A percentile compares a stretch with the other conserved stretches of the same genome.
Evolutionary conservation across 2,113 vertebrate species (phyloP).

Genomic region (Ceyx cyanopectus): DNA sequence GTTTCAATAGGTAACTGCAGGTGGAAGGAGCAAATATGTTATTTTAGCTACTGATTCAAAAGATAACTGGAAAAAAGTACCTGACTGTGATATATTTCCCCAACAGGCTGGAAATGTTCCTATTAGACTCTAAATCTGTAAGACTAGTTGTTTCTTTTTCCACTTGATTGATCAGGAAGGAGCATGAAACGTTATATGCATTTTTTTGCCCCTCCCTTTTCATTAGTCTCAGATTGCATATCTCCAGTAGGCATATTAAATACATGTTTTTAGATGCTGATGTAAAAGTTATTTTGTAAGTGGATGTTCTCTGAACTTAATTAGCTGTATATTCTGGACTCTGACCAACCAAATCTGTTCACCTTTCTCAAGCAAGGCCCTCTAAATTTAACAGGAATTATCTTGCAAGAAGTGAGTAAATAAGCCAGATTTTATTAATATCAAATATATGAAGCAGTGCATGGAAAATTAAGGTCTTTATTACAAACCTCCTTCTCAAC

Average conservation of each 20-base stretch:
- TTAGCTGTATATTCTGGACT: background rate
- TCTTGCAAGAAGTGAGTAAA: background rate
- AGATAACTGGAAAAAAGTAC: background rate
- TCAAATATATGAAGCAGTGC: background rate
- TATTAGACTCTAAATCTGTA: background rate
- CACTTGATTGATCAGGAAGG: background rate
- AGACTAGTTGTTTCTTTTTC: background rate
- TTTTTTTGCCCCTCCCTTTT: background rate
- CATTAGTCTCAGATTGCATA: background rate
- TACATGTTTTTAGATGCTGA: background rate
- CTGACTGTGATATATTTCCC: background rate
- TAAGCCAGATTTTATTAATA: background rate
- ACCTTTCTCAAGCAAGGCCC: background rate
- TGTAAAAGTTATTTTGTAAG: background rate
- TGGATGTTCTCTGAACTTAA: background rate
- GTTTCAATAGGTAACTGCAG: background rate
- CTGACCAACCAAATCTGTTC: background rate
- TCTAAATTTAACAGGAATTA: background rate
- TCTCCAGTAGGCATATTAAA: background rate
- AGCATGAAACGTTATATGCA: background rate
- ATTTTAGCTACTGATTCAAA: background rate
- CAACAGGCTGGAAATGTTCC: background rate
- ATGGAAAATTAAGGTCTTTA: constrained; percentile 3
- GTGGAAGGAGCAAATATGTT: background rate
- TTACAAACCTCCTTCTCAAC: background rate